Base-by-base conservation (phyloP, 2,888 invertebrate genomes). In the Acronicta aceris region DNA sequence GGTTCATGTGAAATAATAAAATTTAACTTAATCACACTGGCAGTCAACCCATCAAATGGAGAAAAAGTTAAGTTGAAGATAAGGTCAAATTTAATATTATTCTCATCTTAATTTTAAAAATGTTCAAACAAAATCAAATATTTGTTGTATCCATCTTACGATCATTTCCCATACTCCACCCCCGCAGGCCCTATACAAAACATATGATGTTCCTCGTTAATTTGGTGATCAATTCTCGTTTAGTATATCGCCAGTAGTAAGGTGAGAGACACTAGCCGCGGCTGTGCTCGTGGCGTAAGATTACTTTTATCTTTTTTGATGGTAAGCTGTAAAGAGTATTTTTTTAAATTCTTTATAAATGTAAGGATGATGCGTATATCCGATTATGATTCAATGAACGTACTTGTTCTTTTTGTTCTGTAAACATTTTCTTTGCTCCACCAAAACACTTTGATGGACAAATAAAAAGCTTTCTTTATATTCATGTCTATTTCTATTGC, bases 171-270 rank as follows among this genome's bases (percentile, higher is more conserved):
- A 54, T 53, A 47, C 51, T 45, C 52, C 65, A 58, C 74, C 67
- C 50, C 64, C 60, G 49, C 59, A 38, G 43, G 63, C 51, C 63
- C 36, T 59, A 58, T 71, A 76, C 76, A 70, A 79, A 79, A 79
- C 71, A 70, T 59, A 65, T 74, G 71, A 83, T 79, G 85, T 86
- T 86, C 78, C 84, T 81, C 66, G 77, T 86, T 88, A 87, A 88
- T 87, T 86, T 72, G 80, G 81, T 84, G 77, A 88, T 89, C 88
- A 85, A 88, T 89, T 85, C 79, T 81, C 73, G 71, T 77, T 82
- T 82, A 78, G 58, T 27, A 25, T 50, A 58, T 41, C 55, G 33
- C 15, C 67, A 75, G 74, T 48, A 47, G 63, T 33, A 53, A 76
- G 74, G 60, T 59, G 54, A 43, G 45, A 49, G 73, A 71, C 70